A percentile compares a stretch with the other conserved stretches of the same genome.
Conservation (phyloP, 2,797 vertebrate genomes). For the Thalassophryne amazonica region DNA sequence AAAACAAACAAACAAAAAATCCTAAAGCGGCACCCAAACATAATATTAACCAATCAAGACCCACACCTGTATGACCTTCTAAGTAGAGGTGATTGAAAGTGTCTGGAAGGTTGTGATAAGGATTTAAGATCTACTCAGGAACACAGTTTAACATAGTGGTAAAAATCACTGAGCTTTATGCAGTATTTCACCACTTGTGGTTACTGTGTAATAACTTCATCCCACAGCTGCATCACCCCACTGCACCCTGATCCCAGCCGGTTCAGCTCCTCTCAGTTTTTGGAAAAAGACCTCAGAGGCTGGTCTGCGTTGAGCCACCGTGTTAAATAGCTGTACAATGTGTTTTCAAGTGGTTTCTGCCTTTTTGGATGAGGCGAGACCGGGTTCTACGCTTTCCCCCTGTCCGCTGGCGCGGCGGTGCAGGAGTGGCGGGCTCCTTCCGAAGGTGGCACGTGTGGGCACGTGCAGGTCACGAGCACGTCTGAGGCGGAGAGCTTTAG, state of each 20-base stretch:
- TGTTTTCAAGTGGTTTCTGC: slow-evolving; percentile 75
- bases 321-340: slow-evolving; percentile 73
- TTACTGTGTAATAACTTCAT: slow-evolving; percentile 59
- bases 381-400: slow-evolving; percentile 46
- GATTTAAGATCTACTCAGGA: neutral
- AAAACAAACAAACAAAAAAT: too few species aligned
- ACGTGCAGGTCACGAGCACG: slow-evolving; percentile 20
- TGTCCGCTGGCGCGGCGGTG: slow-evolving; percentile 46
- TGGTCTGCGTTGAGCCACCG: slow-evolving; percentile 46
- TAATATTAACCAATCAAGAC: too few species aligned
- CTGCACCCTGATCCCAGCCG: slow-evolving; percentile 29
- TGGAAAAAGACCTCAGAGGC: slow-evolving; percentile 73
- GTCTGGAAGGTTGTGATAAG: slow-evolving; percentile 9
- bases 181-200: slow-evolving; percentile 60
- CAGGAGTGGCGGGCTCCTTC: slow-evolving; percentile 63
- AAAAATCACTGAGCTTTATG: slow-evolving; percentile 39
- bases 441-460: slow-evolving; percentile 54
- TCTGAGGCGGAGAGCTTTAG: slow-evolving; percentile 35
- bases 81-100: too few species aligned
- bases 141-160: slow-evolving; percentile 9
- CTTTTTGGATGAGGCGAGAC: slow-evolving; percentile 54
- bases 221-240: slow-evolving; percentile 32
- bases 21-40: too few species aligned
- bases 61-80: too few species aligned
- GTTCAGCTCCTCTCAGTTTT: slow-evolving; percentile 28